Conservation (phyloP, 1,140 invertebrate genomes). For the Tetragonula clypearis region DNA sequence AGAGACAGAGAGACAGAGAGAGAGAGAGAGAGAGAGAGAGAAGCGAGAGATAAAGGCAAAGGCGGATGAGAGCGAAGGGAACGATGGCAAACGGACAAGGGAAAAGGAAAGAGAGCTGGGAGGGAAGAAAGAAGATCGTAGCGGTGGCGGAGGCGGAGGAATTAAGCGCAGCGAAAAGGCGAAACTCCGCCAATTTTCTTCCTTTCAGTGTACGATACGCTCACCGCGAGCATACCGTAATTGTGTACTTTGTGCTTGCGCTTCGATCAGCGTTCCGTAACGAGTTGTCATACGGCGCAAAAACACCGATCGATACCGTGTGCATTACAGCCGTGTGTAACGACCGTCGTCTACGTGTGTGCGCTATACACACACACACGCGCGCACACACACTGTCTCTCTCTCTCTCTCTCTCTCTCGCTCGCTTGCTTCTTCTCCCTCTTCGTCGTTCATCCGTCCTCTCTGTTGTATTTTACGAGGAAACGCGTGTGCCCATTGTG, state of each 20-base stretch:
- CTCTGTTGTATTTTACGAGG: slow-evolving; percentile 20
- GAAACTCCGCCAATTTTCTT: slow-evolving; percentile 57
- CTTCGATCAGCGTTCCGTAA: slow-evolving; percentile 69
- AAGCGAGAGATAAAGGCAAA: not conserved
- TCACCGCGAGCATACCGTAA: slow-evolving; percentile 53
- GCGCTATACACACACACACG: not conserved
- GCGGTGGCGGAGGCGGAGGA: not conserved
- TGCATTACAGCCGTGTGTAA: slow-evolving; percentile 59
- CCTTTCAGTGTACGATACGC: slow-evolving; percentile 30
- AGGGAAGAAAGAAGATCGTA: not conserved
- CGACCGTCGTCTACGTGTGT: slow-evolving; percentile 16
- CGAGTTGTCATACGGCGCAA: slow-evolving; percentile 71
- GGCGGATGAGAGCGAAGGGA: not conserved
- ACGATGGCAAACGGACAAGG: not conserved
- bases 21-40: not conserved
- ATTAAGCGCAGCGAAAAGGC: slow-evolving; percentile 59
- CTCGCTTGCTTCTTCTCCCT: not conserved
- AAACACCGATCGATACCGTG: slow-evolving; percentile 68
- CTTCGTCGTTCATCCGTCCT: not conserved
- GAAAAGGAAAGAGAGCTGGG: not conserved
- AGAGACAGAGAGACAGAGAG: too few relatives aligned
- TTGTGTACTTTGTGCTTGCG: slow-evolving; percentile 67
- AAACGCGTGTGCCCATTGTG: slow-evolving; percentile 36
- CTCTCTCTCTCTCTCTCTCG: not conserved
- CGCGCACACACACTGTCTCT: too few relatives aligned